phyloP scores from a whole-genome alignment of 2,113 vertebrate genomes.

The Periophthalmodon schlosseri region DNA sequence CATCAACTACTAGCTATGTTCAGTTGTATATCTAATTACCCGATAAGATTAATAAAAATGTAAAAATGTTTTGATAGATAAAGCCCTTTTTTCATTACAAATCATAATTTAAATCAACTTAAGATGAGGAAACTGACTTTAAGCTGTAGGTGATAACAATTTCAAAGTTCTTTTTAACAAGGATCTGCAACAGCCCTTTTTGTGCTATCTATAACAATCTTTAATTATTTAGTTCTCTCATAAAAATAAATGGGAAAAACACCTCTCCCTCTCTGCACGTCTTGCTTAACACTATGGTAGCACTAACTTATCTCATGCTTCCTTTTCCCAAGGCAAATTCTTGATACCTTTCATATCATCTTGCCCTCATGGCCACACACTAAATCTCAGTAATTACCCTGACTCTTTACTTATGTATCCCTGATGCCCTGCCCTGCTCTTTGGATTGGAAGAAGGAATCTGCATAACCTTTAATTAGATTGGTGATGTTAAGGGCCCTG shows the following conservation, averaged over 20 bases:
- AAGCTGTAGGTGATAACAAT: not conserved
- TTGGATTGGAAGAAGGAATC: constrained; percentile 56
- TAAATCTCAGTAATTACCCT: constrained; percentile 62
- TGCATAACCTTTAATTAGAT: constrained; percentile 74
- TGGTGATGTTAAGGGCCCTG: constrained; percentile 17
- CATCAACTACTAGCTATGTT: not conserved
- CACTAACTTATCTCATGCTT: constrained; percentile 14
- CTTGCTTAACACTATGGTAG: not conserved
- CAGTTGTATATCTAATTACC: not conserved
- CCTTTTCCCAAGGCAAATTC: not conserved
- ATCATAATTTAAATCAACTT: constrained; percentile 1
- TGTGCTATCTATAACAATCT: not conserved
- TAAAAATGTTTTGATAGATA: not conserved
- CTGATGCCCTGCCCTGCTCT: constrained; percentile 56
- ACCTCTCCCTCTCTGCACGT: not conserved
- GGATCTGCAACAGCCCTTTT: not conserved
- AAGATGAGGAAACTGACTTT: not conserved
- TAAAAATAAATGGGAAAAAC: not conserved
- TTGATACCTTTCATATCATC: constrained; percentile 29
- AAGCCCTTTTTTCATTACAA: not conserved
- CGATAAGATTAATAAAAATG: not conserved
- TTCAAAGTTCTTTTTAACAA: not conserved
- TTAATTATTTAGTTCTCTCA: constrained; percentile 4
- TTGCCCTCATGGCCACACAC: constrained; percentile 32
- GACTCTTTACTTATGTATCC: constrained; percentile 62